Percentiles rank a stretch among this genome's conserved stretches.
Evolutionary conservation across 2,797 vertebrate species (phyloP).

Genomic region (Anabacerthia variegaticeps): DNA sequence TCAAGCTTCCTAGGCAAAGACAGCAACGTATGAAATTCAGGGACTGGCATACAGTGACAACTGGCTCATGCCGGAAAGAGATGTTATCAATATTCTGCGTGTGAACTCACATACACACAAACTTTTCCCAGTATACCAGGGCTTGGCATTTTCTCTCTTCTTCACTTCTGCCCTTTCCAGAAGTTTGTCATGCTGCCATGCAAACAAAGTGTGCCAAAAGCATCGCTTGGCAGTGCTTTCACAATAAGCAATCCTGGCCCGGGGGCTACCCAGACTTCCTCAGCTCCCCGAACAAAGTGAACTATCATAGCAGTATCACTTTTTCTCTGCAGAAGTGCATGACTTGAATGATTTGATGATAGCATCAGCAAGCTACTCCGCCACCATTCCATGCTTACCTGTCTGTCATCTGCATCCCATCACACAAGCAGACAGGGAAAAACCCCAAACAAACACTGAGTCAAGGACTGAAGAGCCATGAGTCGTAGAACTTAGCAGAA

Average conservation of each 20-base stretch:
- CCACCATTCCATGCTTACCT: not conserved
- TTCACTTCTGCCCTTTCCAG: conserved; percentile 17
- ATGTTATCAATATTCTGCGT: not conserved
- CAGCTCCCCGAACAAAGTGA: not conserved
- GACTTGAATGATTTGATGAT: not conserved
- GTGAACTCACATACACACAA: not conserved
- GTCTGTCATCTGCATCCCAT: not conserved
- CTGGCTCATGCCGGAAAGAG: not conserved
- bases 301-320: not conserved
- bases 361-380: not conserved
- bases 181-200: not conserved
- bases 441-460: not conserved
- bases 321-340: not conserved
- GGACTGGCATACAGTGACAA: not conserved
- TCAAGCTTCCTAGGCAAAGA: not conserved
- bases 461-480: not conserved
- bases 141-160: not conserved
- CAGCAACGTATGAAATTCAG: not conserved
- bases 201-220: not conserved
- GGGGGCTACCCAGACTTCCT: not conserved
- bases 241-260: not conserved
- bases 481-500: not conserved
- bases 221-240: not conserved
- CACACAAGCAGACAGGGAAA: not conserved
- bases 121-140: not conserved